phyloP scores from a whole-genome alignment of 1,140 invertebrate genomes.

The Magallana ariakensis region DNA sequence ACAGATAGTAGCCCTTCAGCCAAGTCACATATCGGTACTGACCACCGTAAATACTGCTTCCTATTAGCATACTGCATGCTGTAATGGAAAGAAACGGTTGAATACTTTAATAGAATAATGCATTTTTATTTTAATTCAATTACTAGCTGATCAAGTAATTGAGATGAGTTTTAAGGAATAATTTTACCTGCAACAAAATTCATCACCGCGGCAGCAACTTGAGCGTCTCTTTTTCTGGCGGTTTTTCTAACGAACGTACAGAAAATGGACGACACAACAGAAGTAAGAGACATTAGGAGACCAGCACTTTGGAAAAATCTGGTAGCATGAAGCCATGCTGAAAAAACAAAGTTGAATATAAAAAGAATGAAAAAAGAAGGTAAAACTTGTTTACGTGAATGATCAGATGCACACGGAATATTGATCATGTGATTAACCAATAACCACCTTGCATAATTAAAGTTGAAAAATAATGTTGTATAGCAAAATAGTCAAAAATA shows the following conservation, averaged over 20 bases:
- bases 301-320: conserved; percentile 13
- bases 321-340: conserved; percentile 18
- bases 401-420: too few relatives aligned
- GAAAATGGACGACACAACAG: not conserved
- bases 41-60: conserved; percentile 18
- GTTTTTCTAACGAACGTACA: not conserved
- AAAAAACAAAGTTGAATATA: not conserved
- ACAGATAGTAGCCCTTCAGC: not conserved
- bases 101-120: not conserved
- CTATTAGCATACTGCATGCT: not conserved
- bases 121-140: too few relatives aligned
- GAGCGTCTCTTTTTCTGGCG: not conserved
- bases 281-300: not conserved
- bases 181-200: conserved; percentile 8
- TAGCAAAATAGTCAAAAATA: too few relatives aligned
- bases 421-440: too few relatives aligned
- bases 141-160: too few relatives aligned
- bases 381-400: too few relatives aligned
- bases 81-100: not conserved
- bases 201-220: not conserved
- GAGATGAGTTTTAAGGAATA: too few relatives aligned
- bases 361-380: too few relatives aligned
- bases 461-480: too few relatives aligned
- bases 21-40: not conserved
- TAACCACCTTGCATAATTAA: too few relatives aligned